These are phyloP conservation scores for Leptopilina myrica DNA, from an alignment of 2,888 invertebrate genomes.

Conservation along the genomic window DNA sequence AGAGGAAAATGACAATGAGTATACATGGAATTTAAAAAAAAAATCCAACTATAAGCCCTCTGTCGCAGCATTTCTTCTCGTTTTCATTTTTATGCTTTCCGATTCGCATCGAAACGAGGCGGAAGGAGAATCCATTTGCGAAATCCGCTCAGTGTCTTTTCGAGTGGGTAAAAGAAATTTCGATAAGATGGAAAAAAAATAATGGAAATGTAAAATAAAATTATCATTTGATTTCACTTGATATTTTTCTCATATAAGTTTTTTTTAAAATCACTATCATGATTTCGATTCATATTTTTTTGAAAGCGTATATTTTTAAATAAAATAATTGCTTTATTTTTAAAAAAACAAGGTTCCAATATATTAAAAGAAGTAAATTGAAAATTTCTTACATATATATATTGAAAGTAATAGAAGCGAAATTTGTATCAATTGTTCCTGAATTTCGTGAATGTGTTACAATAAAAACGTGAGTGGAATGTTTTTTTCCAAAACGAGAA, in stretches of 20 bases:
- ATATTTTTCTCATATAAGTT: neutral
- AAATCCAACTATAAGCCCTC: conserved; percentile 13
- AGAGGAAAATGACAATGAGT: conserved; percentile 9
- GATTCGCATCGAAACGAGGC: conserved; percentile 31
- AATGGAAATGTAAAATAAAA: conserved; percentile 11
- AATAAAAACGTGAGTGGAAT: conserved; percentile 25
- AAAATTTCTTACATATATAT: neutral
- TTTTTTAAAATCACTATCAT: neutral
- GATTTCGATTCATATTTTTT: neutral
- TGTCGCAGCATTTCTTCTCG: conserved; percentile 24
- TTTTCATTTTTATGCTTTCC: conserved; percentile 32
- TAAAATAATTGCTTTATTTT: neutral
- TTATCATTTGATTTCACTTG: neutral
- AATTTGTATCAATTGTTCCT: neutral
- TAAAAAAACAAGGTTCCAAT: neutral
- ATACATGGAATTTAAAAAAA: conserved; percentile 15
- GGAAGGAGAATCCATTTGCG: conserved; percentile 31
- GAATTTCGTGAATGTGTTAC: neutral
- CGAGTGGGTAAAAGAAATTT: neutral
- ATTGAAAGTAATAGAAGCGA: neutral
- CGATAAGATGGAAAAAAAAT: neutral
- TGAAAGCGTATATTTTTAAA: neutral
- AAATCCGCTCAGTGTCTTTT: conserved; percentile 37
- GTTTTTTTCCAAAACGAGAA: neutral
- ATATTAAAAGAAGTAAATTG: neutral